Evolutionary conservation across 2,113 vertebrate species (phyloP), one percentile per base, ranked within the genome.

Genomic region (Irena cyanogastra): DNA sequence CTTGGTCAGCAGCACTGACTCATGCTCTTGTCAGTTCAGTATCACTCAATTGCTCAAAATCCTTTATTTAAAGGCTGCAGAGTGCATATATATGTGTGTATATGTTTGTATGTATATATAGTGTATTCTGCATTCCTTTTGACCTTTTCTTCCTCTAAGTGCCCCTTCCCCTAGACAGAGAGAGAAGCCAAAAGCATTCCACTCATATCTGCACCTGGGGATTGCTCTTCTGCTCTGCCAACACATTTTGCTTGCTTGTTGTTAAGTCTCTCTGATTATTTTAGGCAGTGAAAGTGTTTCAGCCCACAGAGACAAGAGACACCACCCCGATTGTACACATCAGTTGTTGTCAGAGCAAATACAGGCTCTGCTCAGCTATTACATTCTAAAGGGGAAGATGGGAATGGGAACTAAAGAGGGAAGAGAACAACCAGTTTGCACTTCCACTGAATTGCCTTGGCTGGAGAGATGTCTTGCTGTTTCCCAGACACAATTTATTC

Each of bases 1-100:
- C 68, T 72, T n/a, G 22, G 5, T 91, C 60, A 90, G 86, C 71
- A 71, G 59, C 63, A 68, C 57, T 56, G 41, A 22, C 57, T 50
- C 2, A 0, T 3, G 2, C 50, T 85, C 7, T 26, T 47, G n/a
- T 52, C 3, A 0, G 16, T 72, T 63, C 26, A 52, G 35, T n/a
- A 31, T 31, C 37, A n/a, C 35, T 63, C 3, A 1, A 0, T 56
- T 21, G 16, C 45, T 69, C 22, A n/a, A 69, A 85, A 39, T 15
- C 7, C 15, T 90, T 85, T 60, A 18, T 81, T 44, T 60, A 60
- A 76, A 72, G 16, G n/a, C 53, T 76, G 30, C 26, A 35, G 39
- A 33, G 14, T 20, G 13, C n/a, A 23, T 10, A 33, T 16, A 9
- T 22, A 21, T 37, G 3, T 50, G 6, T 64, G 7, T 35, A 3